Base-by-base conservation (phyloP, 2,113 vertebrate genomes). In the Solea senegalensis region DNA sequence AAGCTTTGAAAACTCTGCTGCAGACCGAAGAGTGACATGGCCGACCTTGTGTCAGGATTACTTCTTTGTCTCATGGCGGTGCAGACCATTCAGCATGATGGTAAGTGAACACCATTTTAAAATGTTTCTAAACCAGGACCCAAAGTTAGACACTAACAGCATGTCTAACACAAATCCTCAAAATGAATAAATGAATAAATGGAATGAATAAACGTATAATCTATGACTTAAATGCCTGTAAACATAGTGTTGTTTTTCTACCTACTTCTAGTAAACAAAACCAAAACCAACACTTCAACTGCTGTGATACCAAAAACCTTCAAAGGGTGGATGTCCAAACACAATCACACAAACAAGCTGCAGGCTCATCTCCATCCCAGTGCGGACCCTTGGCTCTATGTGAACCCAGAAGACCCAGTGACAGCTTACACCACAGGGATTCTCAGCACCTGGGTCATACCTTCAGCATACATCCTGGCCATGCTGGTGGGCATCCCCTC, bases 401-500 rank as follows among this genome's bases (percentile, higher is more conserved):
- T 89, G 43, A 50, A 72, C 27, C 55, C 12, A 4, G 72, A 76
- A 43, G 64, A 74, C 5, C 49, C 86, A 2, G 88, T 78, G 0
- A 46, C 89, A 7, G 81, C 78, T 1, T 96, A 95, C 67, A 91
- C 92, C 45, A 92, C 67, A 15, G 94, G 95, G 61, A 69, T 93
- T 48, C 52, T 97, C 56, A 97, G 95, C 83, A 95, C 92, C 52
- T 89, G 86, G 69, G 72, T 97, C 60, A 95, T 97, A 65, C 95
- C 97, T 0, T 64, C 82, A 0, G 14, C 92, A 49, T 98, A 96
- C 64, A 81, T 94, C 49, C 40, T 93, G 39, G 93, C 93, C 46
- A 95, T 96, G 80, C 74, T 93, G 15, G 46, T 96, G 52, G 96
- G 97, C 0, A 84, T 96, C 50, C 96, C 96, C 0, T 93, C 95